A percentile compares a stretch with the other conserved stretches of the same genome.
phyloP scores from a whole-genome alignment of 2,113 vertebrate genomes.

The Glaucomys volans region DNA sequence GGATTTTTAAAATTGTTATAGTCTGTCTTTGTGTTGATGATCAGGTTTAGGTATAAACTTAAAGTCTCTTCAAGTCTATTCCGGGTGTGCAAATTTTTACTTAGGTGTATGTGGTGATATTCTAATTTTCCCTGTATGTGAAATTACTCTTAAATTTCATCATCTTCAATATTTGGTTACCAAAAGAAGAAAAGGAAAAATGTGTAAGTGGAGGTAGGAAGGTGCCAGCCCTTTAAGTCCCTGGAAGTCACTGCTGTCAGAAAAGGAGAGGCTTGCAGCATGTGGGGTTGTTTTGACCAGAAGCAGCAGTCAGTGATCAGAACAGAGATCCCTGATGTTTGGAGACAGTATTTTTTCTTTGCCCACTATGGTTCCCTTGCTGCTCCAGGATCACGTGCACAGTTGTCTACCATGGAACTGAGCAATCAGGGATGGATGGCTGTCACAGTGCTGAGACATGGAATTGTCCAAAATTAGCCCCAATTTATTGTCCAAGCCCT shows the following conservation, averaged over 20 bases:
- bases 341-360: neutral
- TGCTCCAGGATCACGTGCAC: neutral
- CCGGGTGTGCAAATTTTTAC: neutral
- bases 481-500: neutral
- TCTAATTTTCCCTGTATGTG: neutral
- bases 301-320: neutral
- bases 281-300: neutral
- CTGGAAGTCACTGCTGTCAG: neutral
- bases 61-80: neutral
- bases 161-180: no score
- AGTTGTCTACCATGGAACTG: neutral
- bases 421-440: neutral
- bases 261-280: neutral
- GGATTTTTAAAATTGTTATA: neutral
- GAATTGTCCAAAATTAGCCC: neutral
- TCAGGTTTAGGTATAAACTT: neutral
- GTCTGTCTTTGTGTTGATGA: neutral
- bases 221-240: no score
- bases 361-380: neutral
- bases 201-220: neutral
- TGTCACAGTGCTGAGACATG: neutral
- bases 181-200: neutral
- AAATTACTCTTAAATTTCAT: neutral
- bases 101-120: no score
- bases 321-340: neutral